Evolutionary conservation across 2,888 invertebrate species (phyloP).

Genomic region (Epistrophe grossulariae): DNA sequence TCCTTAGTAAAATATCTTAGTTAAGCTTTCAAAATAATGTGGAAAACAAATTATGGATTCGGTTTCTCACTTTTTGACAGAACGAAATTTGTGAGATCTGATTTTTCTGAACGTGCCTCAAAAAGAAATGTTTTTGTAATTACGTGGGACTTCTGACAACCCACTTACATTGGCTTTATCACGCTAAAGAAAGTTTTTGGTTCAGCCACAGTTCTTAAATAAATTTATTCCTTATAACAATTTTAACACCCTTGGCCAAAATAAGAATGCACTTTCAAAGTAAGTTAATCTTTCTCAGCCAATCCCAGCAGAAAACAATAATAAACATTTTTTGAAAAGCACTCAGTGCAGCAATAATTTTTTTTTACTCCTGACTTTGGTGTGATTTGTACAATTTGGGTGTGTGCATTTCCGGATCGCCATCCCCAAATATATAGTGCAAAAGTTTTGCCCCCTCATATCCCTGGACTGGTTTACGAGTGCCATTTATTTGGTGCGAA

Average conservation of each 20-base stretch:
- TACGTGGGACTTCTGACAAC: too few species aligned
- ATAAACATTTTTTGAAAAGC: conserved; percentile 40
- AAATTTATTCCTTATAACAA: background rate
- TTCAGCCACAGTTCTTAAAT: background rate
- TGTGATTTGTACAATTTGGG: conserved; percentile 63
- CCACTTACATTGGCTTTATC: too few species aligned
- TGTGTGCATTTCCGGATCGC: conserved; percentile 57
- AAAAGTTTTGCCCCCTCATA: conserved; percentile 31
- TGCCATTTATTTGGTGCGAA: conserved; percentile 71
- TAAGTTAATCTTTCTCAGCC: background rate
- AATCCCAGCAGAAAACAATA: background rate
- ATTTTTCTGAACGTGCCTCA: too few species aligned
- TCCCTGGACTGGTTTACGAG: conserved; percentile 56
- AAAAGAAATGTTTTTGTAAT: too few species aligned
- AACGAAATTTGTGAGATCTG: too few species aligned
- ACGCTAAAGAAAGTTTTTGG: background rate
- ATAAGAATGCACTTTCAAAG: conserved; percentile 26
- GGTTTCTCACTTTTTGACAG: too few species aligned
- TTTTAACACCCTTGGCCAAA: background rate
- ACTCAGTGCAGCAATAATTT: conserved; percentile 36
- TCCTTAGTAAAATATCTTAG: too few species aligned
- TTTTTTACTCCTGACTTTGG: conserved; percentile 42
- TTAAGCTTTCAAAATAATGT: too few species aligned
- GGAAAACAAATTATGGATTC: too few species aligned
- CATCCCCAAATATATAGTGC: conserved; percentile 21